Evolutionary conservation across 2,888 invertebrate genomes (phyloP), one percentile per base, ranked within the genome.

Genomic region (Craniophora ligustri): DNA sequence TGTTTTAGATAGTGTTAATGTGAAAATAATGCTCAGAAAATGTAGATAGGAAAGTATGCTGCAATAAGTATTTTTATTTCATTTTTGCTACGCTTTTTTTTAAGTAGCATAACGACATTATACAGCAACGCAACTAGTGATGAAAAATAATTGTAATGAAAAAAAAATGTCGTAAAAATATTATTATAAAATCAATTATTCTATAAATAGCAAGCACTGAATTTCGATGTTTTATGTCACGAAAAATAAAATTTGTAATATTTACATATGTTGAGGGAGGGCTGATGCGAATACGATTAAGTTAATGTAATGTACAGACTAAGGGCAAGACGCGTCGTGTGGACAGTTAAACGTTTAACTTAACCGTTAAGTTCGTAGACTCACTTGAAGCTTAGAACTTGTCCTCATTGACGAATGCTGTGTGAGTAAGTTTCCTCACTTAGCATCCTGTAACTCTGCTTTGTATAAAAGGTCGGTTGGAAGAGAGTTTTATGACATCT

Each of bases 191-290:
- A 81, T 81, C 72, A 82, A 84, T 84, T 82, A 86, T 80, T 84
- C 78, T 86, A 84, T 84, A 80, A 84, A 87, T 89, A 89, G 87
- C 79, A 85, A 88, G 92, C 92, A 92, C 91, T 91, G 91, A 91
- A 88, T 87, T 91, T 91, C 85, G 87, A 91, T 91, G 90, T 91
- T 90, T 86, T 89, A 87, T 85, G 85, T 87, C 91, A 91, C 91
- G 65, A 82, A 81, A 85, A 82, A 84, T 65, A 73, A 78, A 75
- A 79, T 85, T 85, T 86, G 88, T 84, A 88, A 87, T 88, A 90
- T 89, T 87, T 90, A 91, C 85, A 88, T 85, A 84, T 80, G 84
- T 87, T 89, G 86, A 77, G 68, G 67, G 73, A 69, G 72, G 46
- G 78, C 73, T 78, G 76, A 77, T 72, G 73, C 66, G 74, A 71